A percentile compares a stretch with the other conserved stretches of the same genome.
Conservation (phyloP, 2,113 vertebrate genomes). For the Onychostruthus taczanowskii region DNA sequence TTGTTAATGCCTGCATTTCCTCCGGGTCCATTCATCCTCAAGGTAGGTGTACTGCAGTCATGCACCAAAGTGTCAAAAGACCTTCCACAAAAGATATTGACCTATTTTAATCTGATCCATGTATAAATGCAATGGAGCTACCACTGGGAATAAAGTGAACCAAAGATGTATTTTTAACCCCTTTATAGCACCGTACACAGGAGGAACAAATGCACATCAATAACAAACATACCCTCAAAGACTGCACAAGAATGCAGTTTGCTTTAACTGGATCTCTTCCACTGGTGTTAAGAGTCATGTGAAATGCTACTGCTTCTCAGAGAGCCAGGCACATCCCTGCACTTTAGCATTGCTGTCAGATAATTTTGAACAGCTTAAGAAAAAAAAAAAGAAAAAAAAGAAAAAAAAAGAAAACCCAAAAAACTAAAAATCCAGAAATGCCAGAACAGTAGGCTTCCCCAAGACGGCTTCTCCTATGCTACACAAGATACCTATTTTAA, state of each 20-base stretch:
- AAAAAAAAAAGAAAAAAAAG: background rate
- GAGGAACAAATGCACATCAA: background rate
- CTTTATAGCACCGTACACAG: background rate
- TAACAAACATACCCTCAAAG: background rate
- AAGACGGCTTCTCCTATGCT: background rate
- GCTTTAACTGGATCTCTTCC: background rate
- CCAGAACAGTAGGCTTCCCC: background rate
- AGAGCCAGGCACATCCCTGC: background rate
- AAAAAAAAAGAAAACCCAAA: background rate
- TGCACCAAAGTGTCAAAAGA: constrained; percentile 55
- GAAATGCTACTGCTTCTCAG: background rate
- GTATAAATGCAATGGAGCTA: constrained; percentile 49
- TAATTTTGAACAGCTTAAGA: background rate
- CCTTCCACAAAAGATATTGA: constrained; percentile 61
- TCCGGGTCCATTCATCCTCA: constrained; percentile 49
- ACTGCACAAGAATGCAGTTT: background rate
- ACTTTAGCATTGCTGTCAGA: background rate
- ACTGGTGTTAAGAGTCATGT: background rate
- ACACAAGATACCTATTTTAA: background rate
- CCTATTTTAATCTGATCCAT: constrained; percentile 68
- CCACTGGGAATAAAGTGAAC: constrained; percentile 55
- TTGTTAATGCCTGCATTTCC: constrained; percentile 56
- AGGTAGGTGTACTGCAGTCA: constrained; percentile 64
- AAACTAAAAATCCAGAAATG: background rate
- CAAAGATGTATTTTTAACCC: constrained; percentile 62